These are phyloP conservation scores for Pterocles gutturalis DNA, from an alignment of 2,113 vertebrate species.

Conservation along the genomic window DNA sequence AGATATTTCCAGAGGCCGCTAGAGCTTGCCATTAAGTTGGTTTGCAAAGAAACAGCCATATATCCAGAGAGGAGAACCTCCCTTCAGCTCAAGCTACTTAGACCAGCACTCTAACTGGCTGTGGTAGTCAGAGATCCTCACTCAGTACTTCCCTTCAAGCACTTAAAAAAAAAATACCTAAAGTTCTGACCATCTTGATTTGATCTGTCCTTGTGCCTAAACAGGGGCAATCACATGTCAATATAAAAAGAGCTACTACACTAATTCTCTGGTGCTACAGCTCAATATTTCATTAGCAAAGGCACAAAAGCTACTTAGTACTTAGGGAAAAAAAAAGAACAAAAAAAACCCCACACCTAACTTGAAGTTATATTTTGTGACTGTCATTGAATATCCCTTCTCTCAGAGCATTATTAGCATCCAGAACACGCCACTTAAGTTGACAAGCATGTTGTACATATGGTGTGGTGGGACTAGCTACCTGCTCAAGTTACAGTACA, in stretches of 20 bases:
- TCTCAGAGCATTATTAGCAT: neutral
- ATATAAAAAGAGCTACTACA: neutral
- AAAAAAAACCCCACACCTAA: neutral
- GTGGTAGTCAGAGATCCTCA: neutral
- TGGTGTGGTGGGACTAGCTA: neutral
- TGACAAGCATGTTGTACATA: neutral
- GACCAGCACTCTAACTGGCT: neutral
- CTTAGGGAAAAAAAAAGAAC: neutral
- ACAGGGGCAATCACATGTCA: neutral
- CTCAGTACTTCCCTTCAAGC: neutral
- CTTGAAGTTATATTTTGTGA: neutral
- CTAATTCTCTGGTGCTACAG: neutral
- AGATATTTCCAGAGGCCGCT: neutral
- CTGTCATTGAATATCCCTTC: neutral
- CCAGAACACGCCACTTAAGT: neutral
- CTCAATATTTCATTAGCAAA: neutral
- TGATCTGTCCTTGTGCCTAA: neutral
- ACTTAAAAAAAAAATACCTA: neutral
- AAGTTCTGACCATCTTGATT: neutral
- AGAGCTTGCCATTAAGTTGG: neutral
- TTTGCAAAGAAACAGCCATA: neutral
- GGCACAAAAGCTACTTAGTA: neutral
- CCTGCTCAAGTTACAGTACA: neutral
- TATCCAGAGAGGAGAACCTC: neutral
- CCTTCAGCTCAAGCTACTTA: neutral